These are phyloP conservation scores for Stenodema calcarata DNA, from an alignment of 2,888 invertebrate species.

Conservation along the genomic window DNA sequence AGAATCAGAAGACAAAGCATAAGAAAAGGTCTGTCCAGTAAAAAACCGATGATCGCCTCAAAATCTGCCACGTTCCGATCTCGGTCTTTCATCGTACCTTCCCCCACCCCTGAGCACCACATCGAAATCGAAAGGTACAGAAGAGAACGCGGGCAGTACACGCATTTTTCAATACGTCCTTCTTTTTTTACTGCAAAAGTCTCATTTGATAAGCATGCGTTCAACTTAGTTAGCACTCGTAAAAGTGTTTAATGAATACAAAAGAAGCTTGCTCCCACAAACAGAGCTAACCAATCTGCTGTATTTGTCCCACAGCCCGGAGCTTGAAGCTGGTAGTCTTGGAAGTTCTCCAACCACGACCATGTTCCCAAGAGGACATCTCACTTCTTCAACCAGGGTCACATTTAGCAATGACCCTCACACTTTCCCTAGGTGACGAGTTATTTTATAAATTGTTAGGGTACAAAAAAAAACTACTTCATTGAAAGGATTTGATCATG, in stretches of 20 bases:
- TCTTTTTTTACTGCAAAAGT: background rate
- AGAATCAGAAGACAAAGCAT: constrained; percentile 84
- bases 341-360: constrained; percentile 53
- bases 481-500: background rate
- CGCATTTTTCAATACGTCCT: background rate
- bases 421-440: constrained; percentile 63
- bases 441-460: background rate
- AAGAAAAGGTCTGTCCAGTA: constrained; percentile 70
- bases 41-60: constrained; percentile 63
- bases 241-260: background rate
- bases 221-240: constrained; percentile 2
- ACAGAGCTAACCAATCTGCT: constrained; percentile 26
- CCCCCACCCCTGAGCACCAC: constrained; percentile 70
- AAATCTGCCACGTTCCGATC: constrained; percentile 73
- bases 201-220: background rate
- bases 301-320: constrained; percentile 48
- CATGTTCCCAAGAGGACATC: constrained; percentile 49
- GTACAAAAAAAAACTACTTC: background rate
- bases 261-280: background rate
- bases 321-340: constrained; percentile 51
- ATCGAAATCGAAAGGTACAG: constrained; percentile 64
- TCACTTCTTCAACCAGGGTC: constrained; percentile 63
- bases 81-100: constrained; percentile 76
- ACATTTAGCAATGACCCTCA: constrained; percentile 69
- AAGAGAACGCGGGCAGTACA: background rate